Percentiles rank a stretch among this genome's conserved stretches.
Evolutionary conservation across 2,113 vertebrate genomes (phyloP).

Genomic region (Laticauda colubrina): DNA sequence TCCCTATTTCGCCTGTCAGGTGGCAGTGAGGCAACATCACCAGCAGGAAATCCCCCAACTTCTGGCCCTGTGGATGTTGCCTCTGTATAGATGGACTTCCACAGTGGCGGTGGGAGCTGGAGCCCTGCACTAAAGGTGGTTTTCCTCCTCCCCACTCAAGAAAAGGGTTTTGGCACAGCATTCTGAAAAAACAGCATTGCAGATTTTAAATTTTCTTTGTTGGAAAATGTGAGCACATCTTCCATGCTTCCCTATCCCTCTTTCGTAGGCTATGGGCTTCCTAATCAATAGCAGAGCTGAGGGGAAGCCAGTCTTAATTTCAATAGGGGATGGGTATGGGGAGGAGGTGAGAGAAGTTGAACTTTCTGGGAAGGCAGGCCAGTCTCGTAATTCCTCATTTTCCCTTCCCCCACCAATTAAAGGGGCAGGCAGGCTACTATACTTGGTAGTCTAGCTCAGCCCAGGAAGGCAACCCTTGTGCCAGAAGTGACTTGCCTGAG

Average conservation of each 20-base stretch:
- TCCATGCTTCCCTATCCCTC: too few relatives aligned
- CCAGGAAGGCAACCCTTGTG: too few relatives aligned
- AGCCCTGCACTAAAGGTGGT: neutral
- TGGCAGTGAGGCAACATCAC: neutral
- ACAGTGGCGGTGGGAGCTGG: neutral
- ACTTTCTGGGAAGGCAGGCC: too few relatives aligned
- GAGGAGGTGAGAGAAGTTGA: too few relatives aligned
- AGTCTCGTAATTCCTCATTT: too few relatives aligned
- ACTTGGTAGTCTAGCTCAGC: too few relatives aligned
- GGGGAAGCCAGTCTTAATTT: neutral
- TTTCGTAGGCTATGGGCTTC: neutral
- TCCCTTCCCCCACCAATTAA: too few relatives aligned
- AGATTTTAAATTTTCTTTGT: neutral
- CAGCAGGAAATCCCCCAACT: neutral
- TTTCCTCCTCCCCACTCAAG: neutral
- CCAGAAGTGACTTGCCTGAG: too few relatives aligned
- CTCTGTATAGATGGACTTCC: neutral
- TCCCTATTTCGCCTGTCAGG: neutral
- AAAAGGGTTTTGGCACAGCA: neutral
- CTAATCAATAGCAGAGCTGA: neutral
- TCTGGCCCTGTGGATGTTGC: neutral
- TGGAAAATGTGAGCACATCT: neutral
- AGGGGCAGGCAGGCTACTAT: too few relatives aligned
- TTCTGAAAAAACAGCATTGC: neutral
- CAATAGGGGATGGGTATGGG: neutral